These are phyloP conservation scores for Pholis gunnellus DNA, from an alignment of 2,113 vertebrate species.

Conservation along the genomic window DNA sequence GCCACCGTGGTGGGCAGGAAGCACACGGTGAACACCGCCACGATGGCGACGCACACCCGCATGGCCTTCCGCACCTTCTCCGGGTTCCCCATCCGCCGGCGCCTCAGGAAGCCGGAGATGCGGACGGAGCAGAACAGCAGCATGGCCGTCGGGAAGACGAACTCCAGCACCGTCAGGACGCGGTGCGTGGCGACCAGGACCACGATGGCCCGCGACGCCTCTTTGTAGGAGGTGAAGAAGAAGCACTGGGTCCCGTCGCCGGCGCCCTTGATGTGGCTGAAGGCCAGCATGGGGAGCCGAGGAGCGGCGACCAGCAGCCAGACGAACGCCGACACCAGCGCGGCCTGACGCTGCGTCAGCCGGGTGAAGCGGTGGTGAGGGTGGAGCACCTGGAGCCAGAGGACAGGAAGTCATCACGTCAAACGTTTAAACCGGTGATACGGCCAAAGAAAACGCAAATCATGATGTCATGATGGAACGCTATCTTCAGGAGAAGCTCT, in stretches of 20 bases:
- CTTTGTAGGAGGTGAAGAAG: constrained; percentile 75
- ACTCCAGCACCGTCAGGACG: constrained; percentile 75
- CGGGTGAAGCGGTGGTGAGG: constrained; percentile 78
- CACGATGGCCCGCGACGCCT: constrained; percentile 47
- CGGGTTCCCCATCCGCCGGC: constrained; percentile 55
- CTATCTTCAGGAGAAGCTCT: no score
- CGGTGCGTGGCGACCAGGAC: constrained; percentile 66
- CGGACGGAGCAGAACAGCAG: constrained; percentile 78
- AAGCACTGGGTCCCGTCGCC: constrained; percentile 73
- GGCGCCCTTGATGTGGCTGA: constrained; percentile 47
- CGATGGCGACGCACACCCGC: constrained; percentile 69
- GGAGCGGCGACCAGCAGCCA: constrained; percentile 78
- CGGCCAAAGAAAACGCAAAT: no score
- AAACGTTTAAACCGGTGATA: no score
- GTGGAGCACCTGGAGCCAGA: constrained; percentile 72
- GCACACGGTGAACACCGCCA: constrained; percentile 76
- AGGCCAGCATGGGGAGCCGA: constrained; percentile 77
- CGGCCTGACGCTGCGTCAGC: constrained; percentile 60
- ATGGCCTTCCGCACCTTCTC: constrained; percentile 73
- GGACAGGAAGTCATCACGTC: neutral
- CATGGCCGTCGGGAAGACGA: constrained; percentile 63
- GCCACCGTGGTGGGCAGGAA: constrained; percentile 80
- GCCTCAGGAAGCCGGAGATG: constrained; percentile 71
- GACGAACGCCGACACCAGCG: constrained; percentile 32
- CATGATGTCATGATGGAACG: no score